Conservation (phyloP, 2,113 vertebrate species). For the Tapirus terrestris region DNA sequence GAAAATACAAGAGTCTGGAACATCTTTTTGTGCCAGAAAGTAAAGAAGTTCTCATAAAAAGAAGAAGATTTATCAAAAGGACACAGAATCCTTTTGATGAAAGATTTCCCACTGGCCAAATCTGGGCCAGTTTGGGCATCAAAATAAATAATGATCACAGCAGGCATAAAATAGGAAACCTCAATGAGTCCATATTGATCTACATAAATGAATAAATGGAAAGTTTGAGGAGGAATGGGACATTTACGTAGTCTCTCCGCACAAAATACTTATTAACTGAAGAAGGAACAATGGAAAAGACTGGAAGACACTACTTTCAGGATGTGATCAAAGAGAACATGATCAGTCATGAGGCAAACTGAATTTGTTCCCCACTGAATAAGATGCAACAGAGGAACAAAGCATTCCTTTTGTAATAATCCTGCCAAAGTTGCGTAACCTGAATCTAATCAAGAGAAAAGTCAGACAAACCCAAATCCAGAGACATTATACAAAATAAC, state of each 20-base stretch:
- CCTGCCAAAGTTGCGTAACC: not conserved
- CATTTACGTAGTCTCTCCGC: not conserved
- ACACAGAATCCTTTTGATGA: not conserved
- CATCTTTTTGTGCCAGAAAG: not conserved
- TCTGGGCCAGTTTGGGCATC: not conserved
- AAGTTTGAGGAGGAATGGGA: not conserved
- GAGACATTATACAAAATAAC: not conserved
- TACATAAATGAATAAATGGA: not conserved
- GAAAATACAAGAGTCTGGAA: not conserved
- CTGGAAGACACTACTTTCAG: not conserved
- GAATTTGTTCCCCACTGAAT: not conserved
- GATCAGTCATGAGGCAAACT: not conserved
- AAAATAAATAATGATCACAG: not conserved
- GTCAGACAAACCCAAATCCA: not conserved
- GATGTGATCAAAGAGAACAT: not conserved
- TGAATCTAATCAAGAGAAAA: constrained; percentile 21
- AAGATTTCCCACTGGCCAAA: not conserved
- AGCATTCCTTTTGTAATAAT: not conserved
- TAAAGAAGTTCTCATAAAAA: not conserved
- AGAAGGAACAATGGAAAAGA: not conserved
- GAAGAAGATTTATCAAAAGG: not conserved
- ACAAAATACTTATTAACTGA: constrained; percentile 4
- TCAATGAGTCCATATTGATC: not conserved
- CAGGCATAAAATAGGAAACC: not conserved
- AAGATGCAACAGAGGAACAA: not conserved